Conservation (phyloP, 2,113 vertebrate species). For the Clarias macrocephalus region DNA sequence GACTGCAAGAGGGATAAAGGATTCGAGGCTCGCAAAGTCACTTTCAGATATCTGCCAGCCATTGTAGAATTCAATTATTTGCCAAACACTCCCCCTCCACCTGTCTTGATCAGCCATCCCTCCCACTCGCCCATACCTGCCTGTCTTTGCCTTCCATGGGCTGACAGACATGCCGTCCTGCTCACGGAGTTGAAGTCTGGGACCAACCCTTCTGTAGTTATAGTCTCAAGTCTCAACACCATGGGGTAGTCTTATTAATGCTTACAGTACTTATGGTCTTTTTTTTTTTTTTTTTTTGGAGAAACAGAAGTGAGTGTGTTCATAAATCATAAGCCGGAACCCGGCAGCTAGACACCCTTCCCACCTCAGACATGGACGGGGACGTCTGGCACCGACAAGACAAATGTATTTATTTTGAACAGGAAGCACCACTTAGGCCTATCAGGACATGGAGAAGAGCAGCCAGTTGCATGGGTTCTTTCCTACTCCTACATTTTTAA, state of each 20-base stretch:
- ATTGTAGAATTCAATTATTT: constrained; percentile 82
- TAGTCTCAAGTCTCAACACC: not conserved
- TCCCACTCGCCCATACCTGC: constrained; percentile 51
- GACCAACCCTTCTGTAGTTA: not conserved
- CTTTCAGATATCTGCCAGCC: constrained; percentile 82
- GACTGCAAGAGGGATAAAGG: constrained; percentile 75
- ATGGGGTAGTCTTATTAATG: constrained; percentile 50
- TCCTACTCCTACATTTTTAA: constrained; percentile 77
- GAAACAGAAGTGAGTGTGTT: constrained; percentile 39
- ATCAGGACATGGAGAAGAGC: constrained; percentile 68
- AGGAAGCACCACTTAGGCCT: constrained; percentile 67
- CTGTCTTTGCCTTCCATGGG: constrained; percentile 18
- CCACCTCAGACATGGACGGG: constrained; percentile 68
- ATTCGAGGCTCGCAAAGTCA: constrained; percentile 77
- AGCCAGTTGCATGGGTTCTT: constrained; percentile 66
- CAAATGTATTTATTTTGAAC: constrained; percentile 79
- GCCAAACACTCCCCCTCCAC: constrained; percentile 52
- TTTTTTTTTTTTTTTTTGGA: not conserved
- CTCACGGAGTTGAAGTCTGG: constrained; percentile 50
- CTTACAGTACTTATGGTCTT: constrained; percentile 42
- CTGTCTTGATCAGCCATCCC: constrained; percentile 42
- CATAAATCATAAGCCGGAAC: constrained; percentile 75
- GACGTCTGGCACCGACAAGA: constrained; percentile 67
- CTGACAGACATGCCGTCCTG: constrained; percentile 53
- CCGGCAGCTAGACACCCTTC: constrained; percentile 65